A percentile compares a stretch with the other conserved stretches of the same genome.
Evolutionary conservation across 2,797 vertebrate species (phyloP).

Genomic region (Sternotherus odoratus): DNA sequence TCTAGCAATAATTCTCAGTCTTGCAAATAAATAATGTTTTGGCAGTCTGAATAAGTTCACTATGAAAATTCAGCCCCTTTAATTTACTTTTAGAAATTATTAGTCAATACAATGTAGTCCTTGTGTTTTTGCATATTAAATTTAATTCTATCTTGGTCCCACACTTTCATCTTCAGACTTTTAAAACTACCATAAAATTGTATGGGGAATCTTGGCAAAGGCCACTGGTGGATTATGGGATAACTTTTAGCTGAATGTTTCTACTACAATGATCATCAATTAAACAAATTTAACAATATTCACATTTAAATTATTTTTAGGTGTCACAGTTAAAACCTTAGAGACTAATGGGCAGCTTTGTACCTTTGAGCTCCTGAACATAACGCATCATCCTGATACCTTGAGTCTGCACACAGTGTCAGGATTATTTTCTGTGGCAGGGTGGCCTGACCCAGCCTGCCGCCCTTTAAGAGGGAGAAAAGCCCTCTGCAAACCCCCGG

Average conservation of each 20-base stretch:
- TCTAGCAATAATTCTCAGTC: not conserved
- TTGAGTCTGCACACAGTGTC: not conserved
- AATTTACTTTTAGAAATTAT: not conserved
- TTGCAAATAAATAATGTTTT: not conserved
- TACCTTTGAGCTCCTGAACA: not conserved
- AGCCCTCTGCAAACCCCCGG: too few relatives aligned
- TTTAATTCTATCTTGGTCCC: too few relatives aligned
- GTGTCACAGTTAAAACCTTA: not conserved
- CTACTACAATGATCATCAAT: not conserved
- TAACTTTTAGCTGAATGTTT: not conserved
- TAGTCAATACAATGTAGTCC: not conserved
- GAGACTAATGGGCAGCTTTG: not conserved
- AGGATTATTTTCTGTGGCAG: not conserved
- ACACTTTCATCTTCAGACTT: too few relatives aligned
- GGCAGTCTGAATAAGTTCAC: not conserved
- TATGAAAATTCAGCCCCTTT: not conserved
- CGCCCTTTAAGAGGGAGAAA: too few relatives aligned
- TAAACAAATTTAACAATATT: not conserved
- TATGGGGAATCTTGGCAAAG: too few relatives aligned
- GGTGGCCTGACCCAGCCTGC: too few relatives aligned
- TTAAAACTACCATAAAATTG: too few relatives aligned
- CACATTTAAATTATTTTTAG: not conserved
- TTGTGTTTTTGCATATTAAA: too few relatives aligned
- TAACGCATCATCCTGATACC: not conserved
- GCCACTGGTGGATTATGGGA: not conserved